phyloP scores from a whole-genome alignment of 2,888 invertebrate genomes.

The Caenorhabditis sp. region DNA sequence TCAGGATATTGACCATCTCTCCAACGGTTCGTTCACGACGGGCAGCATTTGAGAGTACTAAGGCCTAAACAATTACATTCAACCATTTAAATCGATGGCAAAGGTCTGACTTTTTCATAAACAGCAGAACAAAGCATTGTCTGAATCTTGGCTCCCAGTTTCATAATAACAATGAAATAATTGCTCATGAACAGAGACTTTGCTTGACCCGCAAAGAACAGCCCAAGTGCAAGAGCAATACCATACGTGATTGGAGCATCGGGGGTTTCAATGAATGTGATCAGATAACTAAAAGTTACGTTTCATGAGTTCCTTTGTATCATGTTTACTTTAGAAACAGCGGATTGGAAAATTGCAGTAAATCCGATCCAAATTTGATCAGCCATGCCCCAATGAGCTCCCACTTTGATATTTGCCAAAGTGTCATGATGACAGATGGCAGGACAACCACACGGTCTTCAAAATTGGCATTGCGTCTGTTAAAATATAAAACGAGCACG shows the following conservation, averaged over 20 bases:
- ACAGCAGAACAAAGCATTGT: conserved; percentile 79
- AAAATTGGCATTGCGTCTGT: too few relatives aligned
- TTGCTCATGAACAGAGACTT: conserved; percentile 73
- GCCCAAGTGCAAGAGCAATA: conserved; percentile 73
- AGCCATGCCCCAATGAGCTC: conserved; percentile 76
- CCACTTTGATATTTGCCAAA: conserved; percentile 77
- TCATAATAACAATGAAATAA: conserved; percentile 74
- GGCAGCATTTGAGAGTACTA: conserved; percentile 84
- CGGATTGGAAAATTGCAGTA: conserved; percentile 80
- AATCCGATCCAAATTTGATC: conserved; percentile 78
- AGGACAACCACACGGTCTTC: conserved; percentile 41
- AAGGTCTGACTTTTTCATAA: conserved; percentile 83
- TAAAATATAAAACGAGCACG: too few relatives aligned
- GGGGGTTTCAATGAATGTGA: conserved; percentile 79
- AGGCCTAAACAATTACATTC: conserved; percentile 73
- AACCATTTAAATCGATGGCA: too few relatives aligned
- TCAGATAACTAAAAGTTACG: conserved; percentile 70
- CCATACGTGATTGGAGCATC: conserved; percentile 76
- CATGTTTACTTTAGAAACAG: conserved; percentile 76
- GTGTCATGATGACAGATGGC: conserved; percentile 77
- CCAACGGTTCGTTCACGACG: conserved; percentile 85
- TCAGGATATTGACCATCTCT: conserved; percentile 86
- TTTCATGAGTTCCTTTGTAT: neutral
- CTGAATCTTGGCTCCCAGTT: conserved; percentile 78
- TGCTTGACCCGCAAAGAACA: conserved; percentile 74